Evolutionary conservation across 2,113 vertebrate genomes (phyloP).

Genomic region (Carollia perspicillata): DNA sequence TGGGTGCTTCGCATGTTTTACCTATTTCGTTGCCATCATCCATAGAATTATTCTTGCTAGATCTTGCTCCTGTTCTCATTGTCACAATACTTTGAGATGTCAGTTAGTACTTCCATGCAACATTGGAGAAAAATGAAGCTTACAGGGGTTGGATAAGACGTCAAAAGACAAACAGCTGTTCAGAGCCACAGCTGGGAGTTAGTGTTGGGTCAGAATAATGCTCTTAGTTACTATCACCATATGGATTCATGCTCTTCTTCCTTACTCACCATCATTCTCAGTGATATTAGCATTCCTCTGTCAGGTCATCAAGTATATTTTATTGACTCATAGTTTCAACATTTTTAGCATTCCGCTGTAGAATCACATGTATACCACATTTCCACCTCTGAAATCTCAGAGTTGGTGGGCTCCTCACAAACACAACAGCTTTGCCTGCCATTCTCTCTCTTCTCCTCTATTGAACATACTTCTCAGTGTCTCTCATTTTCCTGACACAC

Average conservation of each 20-base stretch:
- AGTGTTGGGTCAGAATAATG: not conserved
- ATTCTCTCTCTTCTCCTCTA: not conserved
- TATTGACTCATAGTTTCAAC: too few species aligned
- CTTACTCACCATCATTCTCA: not conserved
- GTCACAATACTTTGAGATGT: not conserved
- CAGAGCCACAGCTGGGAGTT: accelerated
- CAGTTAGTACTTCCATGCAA: not conserved
- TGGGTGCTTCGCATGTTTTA: not conserved
- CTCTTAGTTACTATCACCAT: not conserved
- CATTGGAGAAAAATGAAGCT: not conserved
- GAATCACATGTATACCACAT: accelerated
- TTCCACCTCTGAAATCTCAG: not conserved
- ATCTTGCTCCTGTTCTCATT: not conserved
- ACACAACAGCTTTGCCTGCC: accelerated
- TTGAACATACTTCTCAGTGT: not conserved
- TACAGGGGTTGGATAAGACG: not conserved
- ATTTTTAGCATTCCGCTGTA: accelerated
- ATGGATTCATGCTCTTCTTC: not conserved
- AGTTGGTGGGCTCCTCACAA: not conserved
- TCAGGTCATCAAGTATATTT: not conserved
- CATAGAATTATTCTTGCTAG: not conserved
- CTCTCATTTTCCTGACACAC: not conserved
- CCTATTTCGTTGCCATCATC: not conserved
- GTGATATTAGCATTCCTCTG: not conserved
- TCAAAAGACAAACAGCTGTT: not conserved